Evolutionary conservation across 2,888 invertebrate species (phyloP).

Genomic region (Formica aserva): DNA sequence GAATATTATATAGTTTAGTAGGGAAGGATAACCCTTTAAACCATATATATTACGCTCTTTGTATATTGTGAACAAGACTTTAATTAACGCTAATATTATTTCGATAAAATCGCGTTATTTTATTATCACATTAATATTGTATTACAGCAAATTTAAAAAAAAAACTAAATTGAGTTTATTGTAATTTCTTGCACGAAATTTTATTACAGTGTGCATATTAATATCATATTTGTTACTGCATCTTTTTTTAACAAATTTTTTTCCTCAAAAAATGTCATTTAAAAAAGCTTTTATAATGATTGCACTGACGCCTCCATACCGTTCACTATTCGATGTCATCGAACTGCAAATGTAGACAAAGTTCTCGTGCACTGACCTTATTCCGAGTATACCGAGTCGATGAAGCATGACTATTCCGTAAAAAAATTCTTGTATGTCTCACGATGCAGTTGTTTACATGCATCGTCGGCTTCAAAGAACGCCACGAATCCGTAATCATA

Average conservation of each 20-base stretch:
- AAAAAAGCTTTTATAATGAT: conserved; percentile 7
- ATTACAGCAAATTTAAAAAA: not conserved
- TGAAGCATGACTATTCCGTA: conserved; percentile 17
- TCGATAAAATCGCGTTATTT: not conserved
- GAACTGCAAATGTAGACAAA: conserved; percentile 27
- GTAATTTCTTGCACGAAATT: not conserved
- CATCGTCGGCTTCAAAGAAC: not conserved
- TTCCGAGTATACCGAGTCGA: conserved; percentile 24
- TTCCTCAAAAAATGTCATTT: not conserved
- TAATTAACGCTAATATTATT: not conserved
- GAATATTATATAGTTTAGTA: conserved; percentile 3
- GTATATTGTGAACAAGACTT: not conserved
- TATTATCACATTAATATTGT: not conserved
- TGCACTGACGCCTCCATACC: not conserved
- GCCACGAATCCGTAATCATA: not conserved
- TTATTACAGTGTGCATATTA: not conserved
- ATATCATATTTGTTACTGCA: not conserved
- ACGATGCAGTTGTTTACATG: not conserved
- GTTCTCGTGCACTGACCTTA: conserved; percentile 33
- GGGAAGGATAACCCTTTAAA: not conserved
- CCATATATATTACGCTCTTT: not conserved
- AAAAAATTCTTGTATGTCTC: conserved; percentile 12
- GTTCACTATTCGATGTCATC: conserved; percentile 12
- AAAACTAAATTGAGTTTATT: not conserved
- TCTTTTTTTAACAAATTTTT: conserved; percentile 9